Evolutionary conservation across 2,797 vertebrate species (phyloP).

Genomic region (Hipposideros larvatus): DNA sequence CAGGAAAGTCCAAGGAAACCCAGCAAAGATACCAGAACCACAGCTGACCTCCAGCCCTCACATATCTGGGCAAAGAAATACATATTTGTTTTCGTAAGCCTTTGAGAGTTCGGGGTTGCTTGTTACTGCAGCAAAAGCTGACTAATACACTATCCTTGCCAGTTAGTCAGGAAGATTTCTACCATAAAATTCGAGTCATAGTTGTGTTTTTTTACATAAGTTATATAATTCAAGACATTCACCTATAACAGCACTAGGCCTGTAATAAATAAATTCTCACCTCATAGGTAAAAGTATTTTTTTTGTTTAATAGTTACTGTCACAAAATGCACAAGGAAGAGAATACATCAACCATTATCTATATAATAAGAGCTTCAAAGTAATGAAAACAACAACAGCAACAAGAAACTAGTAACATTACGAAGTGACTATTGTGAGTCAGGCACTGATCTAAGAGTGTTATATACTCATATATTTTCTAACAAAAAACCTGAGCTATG

Average conservation of each 20-base stretch:
- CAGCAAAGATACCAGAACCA: background rate
- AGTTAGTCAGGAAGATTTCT: background rate
- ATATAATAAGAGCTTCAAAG: background rate
- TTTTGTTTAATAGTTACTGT: background rate
- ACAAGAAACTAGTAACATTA: background rate
- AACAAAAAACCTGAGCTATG: background rate
- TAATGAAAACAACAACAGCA: background rate
- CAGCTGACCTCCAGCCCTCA: background rate
- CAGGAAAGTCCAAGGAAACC: background rate
- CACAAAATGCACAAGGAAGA: slow-evolving; percentile 11
- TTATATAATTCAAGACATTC: slow-evolving; percentile 5
- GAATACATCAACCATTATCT: background rate
- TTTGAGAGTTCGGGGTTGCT: background rate
- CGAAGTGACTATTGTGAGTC: background rate
- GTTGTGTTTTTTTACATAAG: background rate
- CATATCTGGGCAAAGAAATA: background rate
- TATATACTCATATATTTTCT: background rate
- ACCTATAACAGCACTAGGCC: background rate
- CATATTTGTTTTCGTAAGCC: background rate
- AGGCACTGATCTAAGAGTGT: background rate
- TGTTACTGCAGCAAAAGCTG: background rate
- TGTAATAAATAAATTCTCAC: slow-evolving; percentile 2
- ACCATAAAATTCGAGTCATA: background rate
- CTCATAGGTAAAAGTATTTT: background rate
- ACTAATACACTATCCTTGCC: background rate